These are phyloP conservation scores for Etheostoma cragini DNA, from an alignment of 2,113 vertebrate species.

Conservation along the genomic window DNA sequence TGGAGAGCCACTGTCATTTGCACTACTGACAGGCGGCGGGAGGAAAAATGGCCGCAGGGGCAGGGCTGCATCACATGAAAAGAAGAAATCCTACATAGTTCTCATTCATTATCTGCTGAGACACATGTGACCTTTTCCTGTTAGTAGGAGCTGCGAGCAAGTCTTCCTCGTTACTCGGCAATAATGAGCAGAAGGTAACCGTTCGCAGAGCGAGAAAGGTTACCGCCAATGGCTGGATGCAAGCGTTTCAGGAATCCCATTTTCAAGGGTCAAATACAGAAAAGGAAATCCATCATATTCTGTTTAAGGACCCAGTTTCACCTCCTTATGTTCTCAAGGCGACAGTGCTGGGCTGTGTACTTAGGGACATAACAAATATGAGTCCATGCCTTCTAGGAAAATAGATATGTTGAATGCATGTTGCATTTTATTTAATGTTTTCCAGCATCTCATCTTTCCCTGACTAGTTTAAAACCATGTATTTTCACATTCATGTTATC, in stretches of 20 bases:
- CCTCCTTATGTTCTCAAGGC: background rate
- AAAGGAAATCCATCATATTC: conserved; percentile 29
- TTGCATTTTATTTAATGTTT: background rate
- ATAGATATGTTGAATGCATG: background rate
- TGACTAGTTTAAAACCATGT: background rate
- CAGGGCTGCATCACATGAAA: conserved; percentile 2
- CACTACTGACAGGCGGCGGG: conserved; percentile 18
- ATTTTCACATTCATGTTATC: background rate
- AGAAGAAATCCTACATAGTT: conserved; percentile 9
- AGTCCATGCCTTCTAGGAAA: background rate
- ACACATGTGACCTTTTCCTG: conserved; percentile 31
- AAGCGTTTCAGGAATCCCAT: conserved; percentile 23
- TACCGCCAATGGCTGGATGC: conserved; percentile 2
- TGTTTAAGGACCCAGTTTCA: conserved; percentile 12
- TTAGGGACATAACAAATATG: background rate
- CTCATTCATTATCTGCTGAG: conserved; percentile 18
- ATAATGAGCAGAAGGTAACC: conserved; percentile 29
- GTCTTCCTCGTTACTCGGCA: conserved; percentile 28
- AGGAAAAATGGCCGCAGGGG: conserved; percentile 44
- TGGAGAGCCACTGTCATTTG: conserved; percentile 15
- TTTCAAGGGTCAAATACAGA: background rate
- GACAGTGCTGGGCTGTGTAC: background rate
- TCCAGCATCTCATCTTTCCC: background rate
- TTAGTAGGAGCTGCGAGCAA: conserved; percentile 15
- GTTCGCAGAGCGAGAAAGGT: conserved; percentile 13